These are phyloP conservation scores for Conger conger DNA, from an alignment of 2,113 vertebrate species.

Conservation along the genomic window DNA sequence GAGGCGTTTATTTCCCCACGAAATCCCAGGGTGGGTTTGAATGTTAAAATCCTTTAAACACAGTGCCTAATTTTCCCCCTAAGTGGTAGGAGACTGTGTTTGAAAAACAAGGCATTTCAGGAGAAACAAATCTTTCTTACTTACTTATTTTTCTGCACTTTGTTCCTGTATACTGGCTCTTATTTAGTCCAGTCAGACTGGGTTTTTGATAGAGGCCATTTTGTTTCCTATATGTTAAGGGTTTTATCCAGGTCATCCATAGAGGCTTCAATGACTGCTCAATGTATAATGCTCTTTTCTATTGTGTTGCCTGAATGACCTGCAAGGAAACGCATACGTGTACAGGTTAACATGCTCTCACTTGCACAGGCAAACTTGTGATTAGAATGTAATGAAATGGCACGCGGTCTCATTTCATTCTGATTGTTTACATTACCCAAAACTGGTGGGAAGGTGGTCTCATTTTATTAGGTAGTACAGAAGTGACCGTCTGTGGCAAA, in stretches of 20 bases:
- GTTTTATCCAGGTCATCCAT: not conserved
- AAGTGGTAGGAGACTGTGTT: not conserved
- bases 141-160: not conserved
- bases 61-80: not conserved
- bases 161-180: not conserved
- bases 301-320: not conserved
- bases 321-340: slow-evolving; percentile 44
- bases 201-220: not conserved
- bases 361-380: not conserved
- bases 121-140: not conserved
- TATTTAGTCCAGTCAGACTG: not conserved
- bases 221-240: not conserved
- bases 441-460: not conserved
- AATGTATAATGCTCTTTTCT: not conserved
- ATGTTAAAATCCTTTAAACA: not conserved
- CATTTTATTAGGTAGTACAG: not conserved
- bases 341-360: not conserved
- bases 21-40: not conserved
- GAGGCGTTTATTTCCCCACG: not conserved
- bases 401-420: not conserved
- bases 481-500: not conserved
- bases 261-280: not conserved
- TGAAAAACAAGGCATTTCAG: not conserved
- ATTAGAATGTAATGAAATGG: not conserved
- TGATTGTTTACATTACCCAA: not conserved